Conservation (phyloP, 92 coral and sea anemone species). For the Anthopleura xanthogrammica region DNA sequence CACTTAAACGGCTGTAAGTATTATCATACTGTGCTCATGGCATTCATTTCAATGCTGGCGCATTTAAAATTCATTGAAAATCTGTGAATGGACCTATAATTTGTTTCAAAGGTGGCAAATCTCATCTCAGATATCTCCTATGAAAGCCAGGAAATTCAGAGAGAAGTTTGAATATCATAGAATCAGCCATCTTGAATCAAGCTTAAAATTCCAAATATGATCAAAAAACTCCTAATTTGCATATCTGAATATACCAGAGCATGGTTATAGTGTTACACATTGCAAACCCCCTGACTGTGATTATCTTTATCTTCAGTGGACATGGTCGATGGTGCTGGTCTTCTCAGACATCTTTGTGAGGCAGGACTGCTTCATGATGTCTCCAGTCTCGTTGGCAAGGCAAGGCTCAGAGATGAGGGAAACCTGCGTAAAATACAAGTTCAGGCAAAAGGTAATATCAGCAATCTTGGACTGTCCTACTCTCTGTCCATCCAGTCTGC, state of each 20-base stretch:
- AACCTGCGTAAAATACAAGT: constrained; percentile 81
- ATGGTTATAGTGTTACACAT: too few relatives aligned
- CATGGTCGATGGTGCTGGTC: constrained; percentile 60
- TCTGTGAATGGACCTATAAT: too few relatives aligned
- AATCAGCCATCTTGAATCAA: too few relatives aligned
- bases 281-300: background rate
- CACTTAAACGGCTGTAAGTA: constrained; percentile 32
- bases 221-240: too few relatives aligned
- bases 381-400: constrained; percentile 86
- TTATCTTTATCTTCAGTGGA: constrained; percentile 16
- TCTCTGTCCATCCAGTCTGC: background rate
- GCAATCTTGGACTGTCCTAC: background rate
- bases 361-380: constrained; percentile 94
- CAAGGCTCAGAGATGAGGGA: constrained; percentile 87
- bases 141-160: too few relatives aligned
- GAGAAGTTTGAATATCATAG: too few relatives aligned
- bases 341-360: constrained; percentile 89
- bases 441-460: constrained; percentile 78
- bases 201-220: too few relatives aligned
- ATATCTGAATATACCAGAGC: too few relatives aligned
- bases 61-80: too few relatives aligned
- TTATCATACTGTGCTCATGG: background rate
- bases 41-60: too few relatives aligned
- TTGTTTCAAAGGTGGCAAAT: too few relatives aligned
- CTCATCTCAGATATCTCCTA: too few relatives aligned